Conservation (phyloP, 2,113 vertebrate genomes). For the Malaclemys terrapin region DNA sequence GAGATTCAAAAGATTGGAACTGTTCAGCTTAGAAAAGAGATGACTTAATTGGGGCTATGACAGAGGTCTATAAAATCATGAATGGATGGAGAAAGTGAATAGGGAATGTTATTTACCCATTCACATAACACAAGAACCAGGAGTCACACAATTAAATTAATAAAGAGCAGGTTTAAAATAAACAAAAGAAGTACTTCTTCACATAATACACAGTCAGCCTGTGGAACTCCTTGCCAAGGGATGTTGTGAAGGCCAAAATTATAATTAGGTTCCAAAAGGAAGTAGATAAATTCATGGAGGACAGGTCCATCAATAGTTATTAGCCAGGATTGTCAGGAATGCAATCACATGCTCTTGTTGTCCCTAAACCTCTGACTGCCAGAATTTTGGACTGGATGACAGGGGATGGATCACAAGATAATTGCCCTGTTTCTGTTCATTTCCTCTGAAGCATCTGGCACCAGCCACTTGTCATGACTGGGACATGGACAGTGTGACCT, state of each 20-base stretch:
- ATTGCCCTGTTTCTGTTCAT: neutral
- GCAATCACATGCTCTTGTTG: neutral
- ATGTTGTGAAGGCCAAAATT: neutral
- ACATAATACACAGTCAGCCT: neutral
- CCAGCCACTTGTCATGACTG: neutral
- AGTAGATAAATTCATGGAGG: no score
- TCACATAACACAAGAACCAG: neutral
- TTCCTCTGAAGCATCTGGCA: neutral
- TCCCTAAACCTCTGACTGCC: neutral
- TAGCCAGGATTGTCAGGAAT: neutral
- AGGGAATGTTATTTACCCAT: neutral
- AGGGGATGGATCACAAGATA: neutral
- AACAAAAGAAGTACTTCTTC: neutral
- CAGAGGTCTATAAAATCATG: neutral
- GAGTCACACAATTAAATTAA: neutral
- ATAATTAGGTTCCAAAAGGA: neutral
- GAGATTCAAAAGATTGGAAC: neutral
- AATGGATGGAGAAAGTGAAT: neutral
- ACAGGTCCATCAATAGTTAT: neutral
- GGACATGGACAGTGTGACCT: neutral
- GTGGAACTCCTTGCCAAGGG: neutral
- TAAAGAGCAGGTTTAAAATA: neutral
- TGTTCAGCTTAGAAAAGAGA: neutral
- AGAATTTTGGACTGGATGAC: neutral
- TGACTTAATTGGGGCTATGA: neutral